These are phyloP conservation scores for Anagyrus pseudococci DNA, from an alignment of 2,888 invertebrate genomes.

Conservation along the genomic window DNA sequence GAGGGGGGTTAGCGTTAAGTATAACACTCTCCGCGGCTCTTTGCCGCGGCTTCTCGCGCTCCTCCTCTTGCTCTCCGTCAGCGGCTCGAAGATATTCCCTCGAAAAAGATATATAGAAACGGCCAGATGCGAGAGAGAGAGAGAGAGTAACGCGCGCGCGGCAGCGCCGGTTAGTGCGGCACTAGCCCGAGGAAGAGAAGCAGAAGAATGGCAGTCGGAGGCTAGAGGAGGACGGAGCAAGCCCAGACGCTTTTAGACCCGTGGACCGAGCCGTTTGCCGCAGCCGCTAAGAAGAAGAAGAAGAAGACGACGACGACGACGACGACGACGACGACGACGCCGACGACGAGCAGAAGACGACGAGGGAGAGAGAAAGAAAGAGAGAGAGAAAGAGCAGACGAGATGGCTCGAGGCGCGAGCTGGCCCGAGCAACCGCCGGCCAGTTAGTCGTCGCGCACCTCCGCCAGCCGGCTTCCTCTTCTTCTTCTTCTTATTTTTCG, in stretches of 20 bases:
- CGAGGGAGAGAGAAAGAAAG: slow-evolving; percentile 42
- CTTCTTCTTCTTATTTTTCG: background rate
- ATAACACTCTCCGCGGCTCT: background rate
- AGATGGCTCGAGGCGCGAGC: slow-evolving; percentile 24
- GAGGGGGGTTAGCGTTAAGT: background rate
- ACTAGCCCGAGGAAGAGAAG: slow-evolving; percentile 18
- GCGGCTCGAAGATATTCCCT: slow-evolving; percentile 1
- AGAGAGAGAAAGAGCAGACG: no score
- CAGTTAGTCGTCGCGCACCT: slow-evolving; percentile 12
- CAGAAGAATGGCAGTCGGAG: slow-evolving; percentile 27
- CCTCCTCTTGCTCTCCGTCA: slow-evolving; percentile 6
- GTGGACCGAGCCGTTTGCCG: slow-evolving; percentile 46
- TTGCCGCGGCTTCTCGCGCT: slow-evolving; percentile 11
- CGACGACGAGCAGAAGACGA: background rate
- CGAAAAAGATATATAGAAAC: background rate
- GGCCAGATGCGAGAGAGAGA: background rate
- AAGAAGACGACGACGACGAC: background rate
- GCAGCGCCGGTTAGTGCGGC: no score
- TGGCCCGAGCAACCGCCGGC: slow-evolving; percentile 9
- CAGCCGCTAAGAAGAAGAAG: background rate
- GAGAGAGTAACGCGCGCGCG: no score
- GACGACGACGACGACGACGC: background rate
- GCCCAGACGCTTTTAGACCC: slow-evolving; percentile 60
- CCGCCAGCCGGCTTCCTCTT: background rate
- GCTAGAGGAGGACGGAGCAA: slow-evolving; percentile 39